These are phyloP conservation scores for Maconellicoccus hirsutus DNA, from an alignment of 1,140 invertebrate genomes.

Conservation along the genomic window DNA sequence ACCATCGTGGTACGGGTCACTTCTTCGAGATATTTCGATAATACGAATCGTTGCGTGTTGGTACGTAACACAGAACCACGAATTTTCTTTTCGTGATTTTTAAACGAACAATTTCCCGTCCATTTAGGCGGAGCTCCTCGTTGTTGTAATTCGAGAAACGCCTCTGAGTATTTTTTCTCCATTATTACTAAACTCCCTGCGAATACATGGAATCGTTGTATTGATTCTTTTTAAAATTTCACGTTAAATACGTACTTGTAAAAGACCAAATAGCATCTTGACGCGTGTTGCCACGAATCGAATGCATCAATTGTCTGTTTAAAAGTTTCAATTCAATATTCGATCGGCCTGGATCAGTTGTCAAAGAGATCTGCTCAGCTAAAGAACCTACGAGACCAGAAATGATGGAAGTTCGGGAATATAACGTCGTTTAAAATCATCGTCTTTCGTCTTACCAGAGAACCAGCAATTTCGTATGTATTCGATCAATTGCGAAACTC, in stretches of 20 bases:
- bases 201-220: no score
- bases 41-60: not conserved
- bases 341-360: not conserved
- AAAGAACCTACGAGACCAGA: not conserved
- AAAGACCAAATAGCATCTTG: slow-evolving; percentile 9
- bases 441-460: not conserved
- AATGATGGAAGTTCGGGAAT: not conserved
- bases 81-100: slow-evolving; percentile 1
- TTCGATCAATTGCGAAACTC: not conserved
- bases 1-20: not conserved
- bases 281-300: not conserved
- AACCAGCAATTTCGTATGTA: not conserved
- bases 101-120: not conserved
- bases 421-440: no score
- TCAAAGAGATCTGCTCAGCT: not conserved
- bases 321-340: not conserved
- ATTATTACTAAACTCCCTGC: not conserved
- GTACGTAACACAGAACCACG: not conserved
- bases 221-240: not conserved
- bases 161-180: not conserved
- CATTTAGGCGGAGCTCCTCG: not conserved
- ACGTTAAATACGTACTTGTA: not conserved
- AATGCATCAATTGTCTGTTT: not conserved
- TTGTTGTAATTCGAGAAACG: not conserved
- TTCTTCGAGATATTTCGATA: not conserved